Base-by-base conservation (phyloP, 2,797 vertebrate species). In the Enteromius anoplus region DNA sequence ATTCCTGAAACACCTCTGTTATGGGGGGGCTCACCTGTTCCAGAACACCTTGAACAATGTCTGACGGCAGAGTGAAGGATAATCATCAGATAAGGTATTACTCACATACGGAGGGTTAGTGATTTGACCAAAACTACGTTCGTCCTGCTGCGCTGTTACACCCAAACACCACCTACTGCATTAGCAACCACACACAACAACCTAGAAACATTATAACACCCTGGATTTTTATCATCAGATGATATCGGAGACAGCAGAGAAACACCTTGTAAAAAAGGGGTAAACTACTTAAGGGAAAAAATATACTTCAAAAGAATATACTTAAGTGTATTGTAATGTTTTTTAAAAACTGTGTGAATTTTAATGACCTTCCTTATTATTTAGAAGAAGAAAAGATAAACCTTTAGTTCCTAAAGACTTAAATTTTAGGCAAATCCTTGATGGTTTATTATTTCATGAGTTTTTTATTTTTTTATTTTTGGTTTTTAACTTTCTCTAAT, bases 1-100 rank as follows among this genome's bases (percentile, higher is more conserved):
- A 69, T 53, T 79, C 62, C 29, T 66, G 12, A 53, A 17, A 78
- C 45, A 78, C 45, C 62, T 51, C 60, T 8, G 11, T 49, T 7
- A 49, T 6, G 11, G 23, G 55, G 32, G 15, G 53, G 71, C 19
- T n/a, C 9, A 7, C 3, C 49, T 53, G 1, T 77, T 64, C 9
- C 0, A 7, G 29, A 62, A 58, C 72, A 23, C 3, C 51, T 37
- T 69, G 34, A 69, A 15, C 37, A 14, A 11, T 45, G 37, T 23
- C 40, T 70, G 40, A 45, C 1, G 2, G 21, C 37, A 34, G 5
- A 75, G 14, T 37, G 32, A 40, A 8, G 70, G 26, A 19, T 49
- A 49, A 21, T 72, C 70, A 29, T 51, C 47, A 5, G 45, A 72
- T 51, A 72, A 75, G 21, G 5, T 55, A 15, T 75, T 58, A 58